phyloP scores from a whole-genome alignment of 2,888 invertebrate genomes.

The Drosophila yooni region DNA sequence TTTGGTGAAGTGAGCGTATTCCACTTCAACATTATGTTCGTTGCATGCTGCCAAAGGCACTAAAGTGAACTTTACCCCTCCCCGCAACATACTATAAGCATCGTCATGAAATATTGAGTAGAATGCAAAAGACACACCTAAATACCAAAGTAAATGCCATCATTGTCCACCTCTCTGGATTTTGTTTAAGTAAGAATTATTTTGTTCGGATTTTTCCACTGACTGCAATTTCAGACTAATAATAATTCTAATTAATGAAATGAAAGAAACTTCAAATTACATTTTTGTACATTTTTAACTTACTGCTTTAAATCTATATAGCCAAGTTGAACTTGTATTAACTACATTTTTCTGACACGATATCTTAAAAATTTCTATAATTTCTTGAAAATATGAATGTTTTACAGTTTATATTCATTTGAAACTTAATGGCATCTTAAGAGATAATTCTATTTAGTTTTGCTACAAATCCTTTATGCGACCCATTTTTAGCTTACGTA shows the following conservation, averaged over 20 bases:
- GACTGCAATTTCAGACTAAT: neutral
- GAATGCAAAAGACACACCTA: neutral
- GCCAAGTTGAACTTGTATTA: neutral
- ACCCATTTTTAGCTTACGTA: neutral
- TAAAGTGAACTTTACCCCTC: neutral
- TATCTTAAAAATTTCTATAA: neutral
- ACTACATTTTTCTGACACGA: neutral
- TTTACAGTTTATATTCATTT: neutral
- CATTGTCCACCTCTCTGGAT: slow-evolving; percentile 12
- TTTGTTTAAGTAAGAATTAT: slow-evolving; percentile 8
- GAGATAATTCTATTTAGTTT: neutral
- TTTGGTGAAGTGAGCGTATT: slow-evolving; percentile 49
- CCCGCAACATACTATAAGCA: neutral
- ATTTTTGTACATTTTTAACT: neutral
- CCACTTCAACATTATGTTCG: slow-evolving; percentile 16
- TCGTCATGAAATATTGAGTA: neutral
- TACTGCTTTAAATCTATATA: neutral
- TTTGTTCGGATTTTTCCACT: neutral
- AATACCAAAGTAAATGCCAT: slow-evolving; percentile 4
- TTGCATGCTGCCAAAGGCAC: slow-evolving; percentile 38
- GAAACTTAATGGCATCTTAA: neutral
- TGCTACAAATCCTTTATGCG: neutral
- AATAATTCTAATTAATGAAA: neutral
- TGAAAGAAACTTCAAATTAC: neutral
- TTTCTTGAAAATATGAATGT: neutral